Conservation (phyloP, 2,888 invertebrate species). For the Geotrupes spiniger region DNA sequence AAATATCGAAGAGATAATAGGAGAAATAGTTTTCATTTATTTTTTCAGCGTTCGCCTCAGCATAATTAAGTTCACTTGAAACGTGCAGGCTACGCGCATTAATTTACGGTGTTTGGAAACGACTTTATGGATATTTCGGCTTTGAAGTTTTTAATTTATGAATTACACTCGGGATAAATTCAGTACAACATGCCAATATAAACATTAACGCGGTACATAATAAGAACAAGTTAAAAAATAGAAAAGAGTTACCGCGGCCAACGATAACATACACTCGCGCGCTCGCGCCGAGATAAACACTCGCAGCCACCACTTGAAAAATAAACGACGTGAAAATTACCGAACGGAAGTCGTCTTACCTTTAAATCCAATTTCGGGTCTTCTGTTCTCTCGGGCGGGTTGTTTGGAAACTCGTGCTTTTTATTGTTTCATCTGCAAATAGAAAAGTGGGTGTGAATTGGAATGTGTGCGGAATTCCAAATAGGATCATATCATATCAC, state of each 20-base stretch:
- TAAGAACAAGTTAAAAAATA: constrained; percentile 5
- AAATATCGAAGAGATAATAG: constrained; percentile 3
- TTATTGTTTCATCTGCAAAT: not conserved
- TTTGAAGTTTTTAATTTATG: constrained; percentile 17
- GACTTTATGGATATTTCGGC: constrained; percentile 6
- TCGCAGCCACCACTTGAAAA: constrained; percentile 8
- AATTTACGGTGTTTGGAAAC: constrained; percentile 3
- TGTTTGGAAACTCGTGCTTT: too few relatives aligned
- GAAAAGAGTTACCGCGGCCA: constrained; percentile 6
- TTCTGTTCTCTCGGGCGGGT: constrained; percentile 4
- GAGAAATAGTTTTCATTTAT: constrained; percentile 2
- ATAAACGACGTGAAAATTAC: constrained; percentile 14
- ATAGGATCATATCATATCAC: too few relatives aligned
- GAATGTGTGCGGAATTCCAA: too few relatives aligned
- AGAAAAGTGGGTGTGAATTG: not conserved
- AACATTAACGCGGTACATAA: constrained; percentile 4
- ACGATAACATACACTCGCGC: not conserved
- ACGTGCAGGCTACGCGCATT: constrained; percentile 1
- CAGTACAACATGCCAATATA: constrained; percentile 10
- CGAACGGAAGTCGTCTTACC: constrained; percentile 7
- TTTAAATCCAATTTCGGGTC: not conserved
- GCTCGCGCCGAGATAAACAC: not conserved
- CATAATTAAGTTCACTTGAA: constrained; percentile 2
- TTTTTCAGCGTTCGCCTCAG: constrained; percentile 1
- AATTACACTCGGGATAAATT: constrained; percentile 14